A percentile compares a stretch with the other conserved stretches of the same genome.
Conservation (phyloP, 2,888 invertebrate species). For the Lasioglossum pauxillum region DNA sequence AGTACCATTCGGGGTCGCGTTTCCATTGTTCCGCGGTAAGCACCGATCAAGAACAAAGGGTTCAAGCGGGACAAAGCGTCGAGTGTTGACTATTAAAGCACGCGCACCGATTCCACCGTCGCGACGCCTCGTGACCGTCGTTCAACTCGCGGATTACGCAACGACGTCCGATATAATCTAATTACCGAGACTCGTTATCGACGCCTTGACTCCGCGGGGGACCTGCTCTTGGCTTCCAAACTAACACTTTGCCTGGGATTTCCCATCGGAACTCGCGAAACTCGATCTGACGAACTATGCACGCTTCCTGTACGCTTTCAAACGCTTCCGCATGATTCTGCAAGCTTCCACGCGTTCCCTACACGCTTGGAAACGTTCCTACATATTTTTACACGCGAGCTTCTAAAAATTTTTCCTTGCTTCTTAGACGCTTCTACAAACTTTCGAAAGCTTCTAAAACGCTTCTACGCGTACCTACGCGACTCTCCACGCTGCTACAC, state of each 20-base stretch:
- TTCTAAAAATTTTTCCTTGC: too few relatives aligned
- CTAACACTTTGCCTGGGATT: conserved; percentile 25
- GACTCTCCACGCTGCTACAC: too few relatives aligned
- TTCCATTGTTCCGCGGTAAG: conserved; percentile 62
- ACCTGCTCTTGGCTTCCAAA: not conserved
- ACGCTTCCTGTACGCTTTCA: not conserved
- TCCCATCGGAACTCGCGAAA: conserved; percentile 9
- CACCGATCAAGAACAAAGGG: conserved; percentile 66
- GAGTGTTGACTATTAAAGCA: conserved; percentile 58
- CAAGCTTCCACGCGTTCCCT: too few relatives aligned
- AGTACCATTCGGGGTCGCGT: conserved; percentile 58
- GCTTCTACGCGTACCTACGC: too few relatives aligned
- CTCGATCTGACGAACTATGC: not conserved
- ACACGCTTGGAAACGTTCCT: too few relatives aligned
- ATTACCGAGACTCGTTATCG: conserved; percentile 53
- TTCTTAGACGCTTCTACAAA: too few relatives aligned
- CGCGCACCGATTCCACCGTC: conserved; percentile 43
- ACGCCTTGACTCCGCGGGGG: conserved; percentile 20
- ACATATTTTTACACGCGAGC: not conserved
- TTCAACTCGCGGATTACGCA: conserved; percentile 50
- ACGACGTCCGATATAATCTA: conserved; percentile 48
- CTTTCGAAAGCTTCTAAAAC: too few relatives aligned
- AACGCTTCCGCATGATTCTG: not conserved
- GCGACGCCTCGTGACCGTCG: conserved; percentile 26
- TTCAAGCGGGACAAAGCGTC: conserved; percentile 46